Percentiles rank a stretch among this genome's conserved stretches.
These are phyloP conservation scores for Habrosyne pyritoides DNA, from an alignment of 2,888 invertebrate genomes.

Conservation along the genomic window DNA sequence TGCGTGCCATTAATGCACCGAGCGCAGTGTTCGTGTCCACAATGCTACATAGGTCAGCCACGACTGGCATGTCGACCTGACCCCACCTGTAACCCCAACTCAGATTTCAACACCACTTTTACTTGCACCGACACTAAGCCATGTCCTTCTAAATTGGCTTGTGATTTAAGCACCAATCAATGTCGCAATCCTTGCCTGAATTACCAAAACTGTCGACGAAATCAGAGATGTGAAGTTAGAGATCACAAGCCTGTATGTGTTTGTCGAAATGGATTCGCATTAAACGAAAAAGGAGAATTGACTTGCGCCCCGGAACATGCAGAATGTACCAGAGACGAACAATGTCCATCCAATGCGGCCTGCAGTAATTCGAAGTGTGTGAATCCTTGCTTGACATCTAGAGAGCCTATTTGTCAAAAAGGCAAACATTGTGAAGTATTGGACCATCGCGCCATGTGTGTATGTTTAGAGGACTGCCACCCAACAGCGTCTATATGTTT, in stretches of 20 bases:
- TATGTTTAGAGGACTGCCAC: conserved; percentile 94
- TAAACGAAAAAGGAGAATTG: conserved; percentile 93
- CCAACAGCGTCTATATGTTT: conserved; percentile 94
- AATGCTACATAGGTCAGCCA: conserved; percentile 93
- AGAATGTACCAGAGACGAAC: conserved; percentile 91
- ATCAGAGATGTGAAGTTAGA: conserved; percentile 94
- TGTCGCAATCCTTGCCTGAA: conserved; percentile 92
- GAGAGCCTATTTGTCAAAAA: conserved; percentile 87
- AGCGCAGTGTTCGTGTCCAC: conserved; percentile 94
- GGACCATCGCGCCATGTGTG: conserved; percentile 93
- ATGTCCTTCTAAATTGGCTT: conserved; percentile 90
- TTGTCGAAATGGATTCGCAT: conserved; percentile 94
- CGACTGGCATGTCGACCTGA: conserved; percentile 91
- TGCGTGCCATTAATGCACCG: conserved; percentile 93
- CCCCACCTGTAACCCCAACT: conserved; percentile 88
- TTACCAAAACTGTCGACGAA: conserved; percentile 88
- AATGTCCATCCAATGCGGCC: conserved; percentile 93
- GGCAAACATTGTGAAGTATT: conserved; percentile 94
- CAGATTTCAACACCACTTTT: conserved; percentile 83
- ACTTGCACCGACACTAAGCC: conserved; percentile 87
- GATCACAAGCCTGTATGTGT: conserved; percentile 93
- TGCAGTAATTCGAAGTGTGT: conserved; percentile 93
- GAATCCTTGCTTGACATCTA: conserved; percentile 90
- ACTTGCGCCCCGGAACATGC: conserved; percentile 92
- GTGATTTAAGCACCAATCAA: conserved; percentile 87